Base-by-base conservation (phyloP, 2,797 vertebrate genomes). In the Psittacula echo region DNA sequence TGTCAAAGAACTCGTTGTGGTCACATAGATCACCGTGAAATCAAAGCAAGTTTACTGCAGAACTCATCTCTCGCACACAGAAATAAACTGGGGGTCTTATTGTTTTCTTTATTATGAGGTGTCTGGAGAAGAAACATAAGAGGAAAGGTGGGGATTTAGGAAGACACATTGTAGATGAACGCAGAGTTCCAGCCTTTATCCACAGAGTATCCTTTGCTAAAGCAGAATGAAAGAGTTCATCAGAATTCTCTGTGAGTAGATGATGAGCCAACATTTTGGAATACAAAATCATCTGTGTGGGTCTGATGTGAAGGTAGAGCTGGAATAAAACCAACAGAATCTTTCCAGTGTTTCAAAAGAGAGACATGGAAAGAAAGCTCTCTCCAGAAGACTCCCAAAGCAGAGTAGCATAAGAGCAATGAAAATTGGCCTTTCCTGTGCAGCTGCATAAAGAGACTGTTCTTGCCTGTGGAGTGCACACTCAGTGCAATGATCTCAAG, bases 1-100 rank as follows among this genome's bases (percentile, higher is more conserved):
- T 96, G 93, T 95, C 93, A 87, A 94, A 95, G 94, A 97, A 61
- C 17, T 5, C 81, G 26, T 77, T 96, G 94, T 93, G 91, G 85
- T 97, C 86, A 60, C 77, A 74, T 82, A 95, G 94, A 93, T 95
- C 41, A 88, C 88, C 8, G 0, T 90, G 70, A 96, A 97, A 96
- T 97, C 90, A 92, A 95, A 97, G 58, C 24, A 19, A 85, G 85
- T 91, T 95, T 85, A 75, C 87, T 91, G 50, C 85, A 91, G 53
- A 95, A 93, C 10, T 70, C 79, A 68, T 96, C 72, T 95, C 74
- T 89, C 66, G 19, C 45, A 71, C n/a, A 78, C 85, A 62, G 86
- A 91, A 84, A 79, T 58, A 85, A 93, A 72, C 44, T 29, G 2
- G 60, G 10, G n/a, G 56, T 24, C 70, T 79, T 90, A 37, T 91